Evolutionary conservation across 1,140 invertebrate species (phyloP).

Genomic region (Drosophila prosaltans): DNA sequence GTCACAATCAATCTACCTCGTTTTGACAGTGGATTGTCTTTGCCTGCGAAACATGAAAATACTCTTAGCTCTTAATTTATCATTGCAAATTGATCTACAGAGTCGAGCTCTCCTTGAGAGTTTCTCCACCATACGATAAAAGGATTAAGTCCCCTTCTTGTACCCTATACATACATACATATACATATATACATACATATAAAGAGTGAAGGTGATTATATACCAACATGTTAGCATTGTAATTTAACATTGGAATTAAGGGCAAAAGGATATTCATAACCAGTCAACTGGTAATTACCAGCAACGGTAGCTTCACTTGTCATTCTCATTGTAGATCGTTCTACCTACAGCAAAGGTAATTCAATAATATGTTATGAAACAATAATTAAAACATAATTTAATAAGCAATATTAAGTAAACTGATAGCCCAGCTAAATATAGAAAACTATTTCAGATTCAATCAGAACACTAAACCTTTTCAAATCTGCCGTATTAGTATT

Average conservation of each 20-base stretch:
- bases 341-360: slow-evolving; percentile 51
- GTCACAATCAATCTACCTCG: slow-evolving; percentile 77
- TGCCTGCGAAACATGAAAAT: slow-evolving; percentile 71
- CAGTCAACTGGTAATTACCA: slow-evolving; percentile 41
- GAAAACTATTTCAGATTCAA: no score
- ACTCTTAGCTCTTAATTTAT: slow-evolving; percentile 83
- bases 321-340: slow-evolving; percentile 24
- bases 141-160: slow-evolving; percentile 67
- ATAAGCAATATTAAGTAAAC: no score
- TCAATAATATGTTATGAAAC: no score
- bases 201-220: slow-evolving; percentile 5
- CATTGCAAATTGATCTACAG: slow-evolving; percentile 80
- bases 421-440: no score
- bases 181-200: not conserved
- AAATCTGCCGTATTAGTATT: no score
- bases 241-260: slow-evolving; percentile 44
- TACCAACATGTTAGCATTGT: slow-evolving; percentile 47
- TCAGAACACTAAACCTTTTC: no score
- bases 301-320: slow-evolving; percentile 70
- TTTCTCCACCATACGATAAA: slow-evolving; percentile 61
- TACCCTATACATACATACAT: not conserved
- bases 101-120: slow-evolving; percentile 33
- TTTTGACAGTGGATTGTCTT: slow-evolving; percentile 79
- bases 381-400: no score
- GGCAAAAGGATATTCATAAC: slow-evolving; percentile 20